A percentile compares a stretch with the other conserved stretches of the same genome.
These are phyloP conservation scores for Leucoraja erinaceus DNA, from an alignment of 2,113 vertebrate species.

Conservation along the genomic window DNA sequence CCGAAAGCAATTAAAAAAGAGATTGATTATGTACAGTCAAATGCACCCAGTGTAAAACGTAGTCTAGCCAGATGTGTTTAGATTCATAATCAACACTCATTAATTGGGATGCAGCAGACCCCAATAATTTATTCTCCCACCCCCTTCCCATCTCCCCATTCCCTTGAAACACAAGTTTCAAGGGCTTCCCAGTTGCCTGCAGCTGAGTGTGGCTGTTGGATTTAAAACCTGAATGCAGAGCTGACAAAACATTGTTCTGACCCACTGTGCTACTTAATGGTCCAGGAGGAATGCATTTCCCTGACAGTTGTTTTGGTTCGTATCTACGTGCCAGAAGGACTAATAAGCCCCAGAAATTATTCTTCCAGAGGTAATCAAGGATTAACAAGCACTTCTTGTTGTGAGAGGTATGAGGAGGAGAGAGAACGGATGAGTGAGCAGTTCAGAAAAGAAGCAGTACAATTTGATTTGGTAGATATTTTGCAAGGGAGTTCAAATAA, in stretches of 20 bases:
- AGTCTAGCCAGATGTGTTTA: background rate
- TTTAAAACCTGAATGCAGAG: background rate
- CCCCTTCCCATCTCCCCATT: background rate
- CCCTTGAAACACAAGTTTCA: background rate
- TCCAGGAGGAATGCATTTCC: background rate
- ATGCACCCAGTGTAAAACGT: background rate
- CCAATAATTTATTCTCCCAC: background rate
- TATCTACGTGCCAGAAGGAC: background rate
- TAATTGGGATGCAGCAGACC: background rate
- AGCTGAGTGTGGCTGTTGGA: background rate
- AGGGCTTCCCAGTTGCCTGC: background rate
- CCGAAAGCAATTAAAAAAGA: slow-evolving; percentile 10
- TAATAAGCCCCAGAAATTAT: background rate
- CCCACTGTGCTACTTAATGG: slow-evolving; percentile 16
- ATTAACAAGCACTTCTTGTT: background rate
- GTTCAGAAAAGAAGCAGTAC: too few relatives aligned
- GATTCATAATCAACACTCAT: background rate
- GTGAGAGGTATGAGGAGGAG: too few relatives aligned
- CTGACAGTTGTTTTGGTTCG: background rate
- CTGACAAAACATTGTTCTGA: slow-evolving; percentile 22
- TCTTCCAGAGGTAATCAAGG: background rate
- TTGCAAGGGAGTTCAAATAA: too few relatives aligned
- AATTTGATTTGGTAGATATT: too few relatives aligned
- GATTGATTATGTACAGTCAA: slow-evolving; percentile 20
- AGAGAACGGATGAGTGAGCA: too few relatives aligned